Base-by-base conservation (phyloP, 2,113 vertebrate species). In the Stegostoma tigrinum region DNA sequence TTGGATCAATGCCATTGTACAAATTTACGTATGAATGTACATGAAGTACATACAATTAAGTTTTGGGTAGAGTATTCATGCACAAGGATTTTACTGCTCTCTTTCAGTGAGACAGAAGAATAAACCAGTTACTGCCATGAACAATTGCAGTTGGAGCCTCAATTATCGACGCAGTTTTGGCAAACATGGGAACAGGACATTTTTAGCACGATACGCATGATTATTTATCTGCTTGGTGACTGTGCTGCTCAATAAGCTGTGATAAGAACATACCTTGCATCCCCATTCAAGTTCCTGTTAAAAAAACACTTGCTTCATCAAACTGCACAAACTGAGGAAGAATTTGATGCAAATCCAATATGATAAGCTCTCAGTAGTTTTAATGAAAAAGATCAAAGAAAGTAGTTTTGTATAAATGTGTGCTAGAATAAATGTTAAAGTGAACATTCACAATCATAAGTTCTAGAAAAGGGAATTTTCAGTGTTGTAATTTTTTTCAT, bases 221-320 rank as follows among this genome's bases (percentile, higher is more conserved):
- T 98, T 98, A 99, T 99, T 99, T 99, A 99, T 99, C 99, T 99
- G 99, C 99, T 99, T 99, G 98, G 99, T 99, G 98, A 99, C 98
- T 99, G 98, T 98, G 98, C 98, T 99, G 98, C 99, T 99, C 98
- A 99, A 98, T 99, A 99, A 98, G 98, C 98, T 98, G 98, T 98
- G 98, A 98, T 98, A 98, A 98, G 98, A 98, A 98, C 42, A 95
- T 98, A 97, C 97, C 98, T 98, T 98, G 98, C 98, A 98, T 98
- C 98, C 96, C 97, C 98, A 98, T 97, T 98, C 98, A 98, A 98
- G 97, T 98, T 97, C 98, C 97, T 98, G 98, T 95, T 72, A 70
- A 95, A 97, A 98, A 97, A 97, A 98, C 98, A 97, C 96, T 97
- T 98, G 97, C 97, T 98, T 97, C 97, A 98, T 98, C 97, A 97